Evolutionary conservation across 2,888 invertebrate species (phyloP).

Genomic region (Venustoraphidia nigricollis): DNA sequence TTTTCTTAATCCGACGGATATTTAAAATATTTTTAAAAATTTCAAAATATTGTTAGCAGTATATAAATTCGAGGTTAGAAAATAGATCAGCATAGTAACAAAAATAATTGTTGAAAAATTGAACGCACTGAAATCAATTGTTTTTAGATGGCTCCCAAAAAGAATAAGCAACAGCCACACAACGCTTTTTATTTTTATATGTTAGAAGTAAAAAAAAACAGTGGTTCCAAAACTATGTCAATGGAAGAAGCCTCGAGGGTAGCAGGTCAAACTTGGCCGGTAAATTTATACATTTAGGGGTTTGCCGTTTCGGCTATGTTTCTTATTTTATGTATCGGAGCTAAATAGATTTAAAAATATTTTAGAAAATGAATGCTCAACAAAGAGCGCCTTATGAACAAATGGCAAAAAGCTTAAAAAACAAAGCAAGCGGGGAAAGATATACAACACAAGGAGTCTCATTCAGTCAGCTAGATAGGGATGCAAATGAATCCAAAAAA

Average conservation of each 20-base stretch:
- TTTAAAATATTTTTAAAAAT: too few relatives aligned
- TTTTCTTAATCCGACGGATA: too few relatives aligned
- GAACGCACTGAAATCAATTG: too few relatives aligned
- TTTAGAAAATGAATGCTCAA: conserved; percentile 11
- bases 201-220: conserved; percentile 19
- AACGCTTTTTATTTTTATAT: conserved; percentile 25
- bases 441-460: conserved; percentile 20
- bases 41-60: too few relatives aligned
- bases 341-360: too few relatives aligned
- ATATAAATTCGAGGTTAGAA: too few relatives aligned
- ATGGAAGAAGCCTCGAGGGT: conserved; percentile 17
- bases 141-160: neutral
- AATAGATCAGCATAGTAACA: too few relatives aligned
- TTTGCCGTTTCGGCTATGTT: neutral
- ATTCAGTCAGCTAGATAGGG: conserved; percentile 12
- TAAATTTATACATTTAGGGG: conserved; percentile 12
- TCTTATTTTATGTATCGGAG: too few relatives aligned
- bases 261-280: conserved; percentile 19
- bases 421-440: conserved; percentile 13
- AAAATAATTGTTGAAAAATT: too few relatives aligned
- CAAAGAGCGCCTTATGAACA: conserved; percentile 16
- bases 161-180: conserved; percentile 11
- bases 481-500: conserved; percentile 10
- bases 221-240: conserved; percentile 17
- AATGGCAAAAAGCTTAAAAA: conserved; percentile 17